A percentile compares a stretch with the other conserved stretches of the same genome.
Evolutionary conservation across 92 coral and sea anemone species (phyloP).

Genomic region (Porites divaricata): DNA sequence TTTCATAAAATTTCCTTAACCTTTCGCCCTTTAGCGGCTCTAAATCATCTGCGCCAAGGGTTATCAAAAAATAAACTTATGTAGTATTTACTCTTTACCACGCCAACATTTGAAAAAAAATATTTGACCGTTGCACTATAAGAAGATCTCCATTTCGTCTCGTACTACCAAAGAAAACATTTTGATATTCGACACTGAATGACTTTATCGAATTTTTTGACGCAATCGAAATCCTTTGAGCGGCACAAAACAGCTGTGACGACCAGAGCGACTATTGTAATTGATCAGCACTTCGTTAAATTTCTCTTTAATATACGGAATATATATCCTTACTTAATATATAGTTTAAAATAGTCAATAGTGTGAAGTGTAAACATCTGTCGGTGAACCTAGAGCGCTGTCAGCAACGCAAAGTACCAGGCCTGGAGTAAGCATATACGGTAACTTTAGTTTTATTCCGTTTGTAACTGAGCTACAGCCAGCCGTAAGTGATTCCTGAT

Average conservation of each 20-base stretch:
- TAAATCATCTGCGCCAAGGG: neutral
- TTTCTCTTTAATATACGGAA: too few relatives aligned
- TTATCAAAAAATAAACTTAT: neutral
- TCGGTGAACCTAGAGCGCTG: too few relatives aligned
- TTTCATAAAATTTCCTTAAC: neutral
- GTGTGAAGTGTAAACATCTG: too few relatives aligned
- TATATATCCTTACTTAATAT: too few relatives aligned
- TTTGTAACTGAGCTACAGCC: too few relatives aligned
- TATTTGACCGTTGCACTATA: neutral
- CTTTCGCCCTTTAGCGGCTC: constrained; percentile 9
- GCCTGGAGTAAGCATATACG: too few relatives aligned
- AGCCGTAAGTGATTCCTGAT: too few relatives aligned
- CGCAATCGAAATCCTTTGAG: neutral
- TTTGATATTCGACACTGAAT: neutral
- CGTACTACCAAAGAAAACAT: neutral
- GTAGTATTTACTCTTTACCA: constrained; percentile 5
- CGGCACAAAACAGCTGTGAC: neutral
- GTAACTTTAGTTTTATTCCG: too few relatives aligned
- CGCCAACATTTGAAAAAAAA: neutral
- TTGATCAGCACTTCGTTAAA: too few relatives aligned
- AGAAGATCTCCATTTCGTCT: neutral
- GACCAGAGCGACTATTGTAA: neutral
- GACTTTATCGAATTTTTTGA: neutral
- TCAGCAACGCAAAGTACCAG: too few relatives aligned
- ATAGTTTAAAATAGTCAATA: too few relatives aligned